Evolutionary conservation across 2,113 vertebrate species (phyloP), one percentile per base, ranked within the genome.

Genomic region (Eulacestoma nigropectus): DNA sequence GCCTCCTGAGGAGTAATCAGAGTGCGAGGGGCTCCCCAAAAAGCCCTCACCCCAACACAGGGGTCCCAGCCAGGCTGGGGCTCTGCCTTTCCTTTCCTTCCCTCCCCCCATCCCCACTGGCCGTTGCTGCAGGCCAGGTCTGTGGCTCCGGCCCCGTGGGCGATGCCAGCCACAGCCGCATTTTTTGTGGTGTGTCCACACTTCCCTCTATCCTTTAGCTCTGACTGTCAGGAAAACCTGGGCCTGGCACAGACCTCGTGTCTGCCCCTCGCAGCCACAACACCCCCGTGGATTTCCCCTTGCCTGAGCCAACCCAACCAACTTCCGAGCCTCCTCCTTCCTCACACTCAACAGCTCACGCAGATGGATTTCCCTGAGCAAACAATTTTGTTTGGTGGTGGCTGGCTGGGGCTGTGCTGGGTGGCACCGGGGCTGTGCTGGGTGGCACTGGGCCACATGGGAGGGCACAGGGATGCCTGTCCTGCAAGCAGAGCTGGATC

Each of bases 71-170:
- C 19, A 13, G 32, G 46, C 55, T 20, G 49, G 32, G 37, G 41
- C 32, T 82, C 37, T 68, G 44, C 37, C 63, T 80, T 76, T 47
- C 37, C 63, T 80, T 76, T 47, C 27, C 67, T 33, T 7, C 49
- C 46, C 23, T 52, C 15, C 5, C 11, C 16, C 26, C 21, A 30
- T 6, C 25, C 37, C 62, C 3, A 0, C 29, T 26, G 30, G 50
- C 13, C 75, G 39, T 46, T 63, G 52, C 74, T 84, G 56, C 25
- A 32, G 67, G 26, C 41, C 16, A 3, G n/a, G 11, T 44, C 56
- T 67, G 86, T 19, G 70, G 53, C 68, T 81, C 53, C 0, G 0
- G 42, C 22, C 49, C n/a, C 0, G 0, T 4, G 47, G 81, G 17
- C 0, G 1, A 29, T 49, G 57, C 87, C 37, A 49, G 70, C 44